Base-by-base conservation (phyloP, 2,888 invertebrate species). In the Drosophila setosimentum region DNA sequence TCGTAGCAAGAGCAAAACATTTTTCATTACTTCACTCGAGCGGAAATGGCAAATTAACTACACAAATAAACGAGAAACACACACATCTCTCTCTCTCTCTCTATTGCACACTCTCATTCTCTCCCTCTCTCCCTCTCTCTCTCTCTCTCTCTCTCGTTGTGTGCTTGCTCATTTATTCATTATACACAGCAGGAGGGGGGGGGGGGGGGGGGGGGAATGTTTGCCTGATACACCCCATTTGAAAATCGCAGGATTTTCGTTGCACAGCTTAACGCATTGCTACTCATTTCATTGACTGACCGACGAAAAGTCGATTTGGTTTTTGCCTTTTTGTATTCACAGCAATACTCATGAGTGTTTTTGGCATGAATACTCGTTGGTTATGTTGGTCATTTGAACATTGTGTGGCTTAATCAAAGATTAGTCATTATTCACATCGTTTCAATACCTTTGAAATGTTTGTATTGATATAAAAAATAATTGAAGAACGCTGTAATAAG, bases 1-100 rank as follows among this genome's bases (percentile, higher is more conserved):
- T 76, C 70, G 63, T 62, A 8, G 37, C 27, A 3, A 37, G 27
- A 62, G 70, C 72, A 76, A 69, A 76, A 74, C 71, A 80, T 78
- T 89, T 87, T 85, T 85, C 87, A 85, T 89, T 84, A 81, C 80
- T 90, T 84, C 79, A 82, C 83, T 89, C 67, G 78, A 81, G 86
- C 89, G 89, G 89, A 89, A 89, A 87, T 89, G 87, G 83, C 89
- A 89, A 89, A 89, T 90, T 89, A 89, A 89, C 86, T 84, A 86
- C 84, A 82, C 83, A 90, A 90, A 89, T 82, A 83, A 79, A 77
- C 67, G 63, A 69, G 37, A 59, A 49, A 32, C 50, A 63, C 32
- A 59, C 58, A 61, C 16, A 53, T 53, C 49, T 48, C 49, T 37
- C 32, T 18, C 18, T 8, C 16, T 8, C 33, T 10, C 54, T 2